phyloP scores from a whole-genome alignment of 2,797 vertebrate species.

The Channa striata region DNA sequence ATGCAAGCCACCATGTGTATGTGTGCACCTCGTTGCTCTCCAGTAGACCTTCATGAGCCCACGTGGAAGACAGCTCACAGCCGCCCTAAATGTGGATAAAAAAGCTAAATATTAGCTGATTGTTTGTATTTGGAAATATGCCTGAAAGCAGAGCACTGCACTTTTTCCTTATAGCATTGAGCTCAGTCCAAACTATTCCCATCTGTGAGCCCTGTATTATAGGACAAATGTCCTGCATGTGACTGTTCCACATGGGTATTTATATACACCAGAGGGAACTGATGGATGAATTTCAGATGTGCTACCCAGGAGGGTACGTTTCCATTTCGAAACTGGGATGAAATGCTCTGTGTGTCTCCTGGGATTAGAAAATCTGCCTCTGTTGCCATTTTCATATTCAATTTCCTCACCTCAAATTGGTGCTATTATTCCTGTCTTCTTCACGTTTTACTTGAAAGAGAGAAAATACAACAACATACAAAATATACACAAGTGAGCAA shows the following conservation, averaged over 20 bases:
- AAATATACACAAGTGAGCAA: conserved; percentile 56
- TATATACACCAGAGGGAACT: conserved; percentile 71
- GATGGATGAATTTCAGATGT: conserved; percentile 83
- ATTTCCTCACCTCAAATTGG: conserved; percentile 65
- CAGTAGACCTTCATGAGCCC: conserved; percentile 23
- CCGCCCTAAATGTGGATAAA: conserved; percentile 64
- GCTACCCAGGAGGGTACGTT: conserved; percentile 63
- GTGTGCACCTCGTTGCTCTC: conserved; percentile 25
- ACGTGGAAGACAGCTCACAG: conserved; percentile 26
- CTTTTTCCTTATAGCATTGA: conserved; percentile 44
- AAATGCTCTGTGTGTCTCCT: conserved; percentile 31
- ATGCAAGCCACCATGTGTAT: conserved; percentile 44
- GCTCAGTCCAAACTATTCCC: conserved; percentile 61
- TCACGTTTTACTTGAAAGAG: conserved; percentile 49
- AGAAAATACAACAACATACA: conserved; percentile 60
- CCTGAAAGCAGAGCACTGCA: conserved; percentile 44
- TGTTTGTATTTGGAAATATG: conserved; percentile 68
- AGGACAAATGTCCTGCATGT: conserved; percentile 59
- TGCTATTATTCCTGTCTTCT: conserved; percentile 41
- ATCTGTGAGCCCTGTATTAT: conserved; percentile 63
- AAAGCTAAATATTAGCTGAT: conserved; percentile 65
- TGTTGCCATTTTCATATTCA: conserved; percentile 63
- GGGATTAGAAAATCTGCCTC: conserved; percentile 63
- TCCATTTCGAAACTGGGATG: conserved; percentile 66
- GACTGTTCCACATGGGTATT: conserved; percentile 74